Conservation (phyloP, 2,888 invertebrate species). For the Drymonia ruficornis region DNA sequence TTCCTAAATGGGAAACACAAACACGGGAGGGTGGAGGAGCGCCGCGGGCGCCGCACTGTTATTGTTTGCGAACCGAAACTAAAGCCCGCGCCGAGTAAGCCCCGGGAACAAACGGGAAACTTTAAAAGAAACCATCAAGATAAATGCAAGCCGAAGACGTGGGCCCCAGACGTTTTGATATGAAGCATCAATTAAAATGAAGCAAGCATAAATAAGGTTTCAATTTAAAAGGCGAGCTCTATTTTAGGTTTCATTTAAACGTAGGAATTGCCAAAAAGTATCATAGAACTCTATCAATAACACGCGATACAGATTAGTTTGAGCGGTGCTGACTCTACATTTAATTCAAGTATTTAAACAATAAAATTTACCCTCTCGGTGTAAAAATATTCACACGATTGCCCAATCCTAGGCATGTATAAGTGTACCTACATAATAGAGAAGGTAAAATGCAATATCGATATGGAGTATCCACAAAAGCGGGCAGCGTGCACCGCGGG, state of each 20-base stretch:
- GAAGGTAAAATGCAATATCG: conserved; percentile 46
- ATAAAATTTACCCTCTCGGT: too few relatives aligned
- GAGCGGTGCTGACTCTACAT: too few relatives aligned
- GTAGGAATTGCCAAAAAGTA: too few relatives aligned
- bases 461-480: conserved; percentile 38
- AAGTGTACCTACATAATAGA: conserved; percentile 14
- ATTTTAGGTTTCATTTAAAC: too few relatives aligned
- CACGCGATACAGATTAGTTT: not conserved
- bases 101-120: conserved; percentile 46
- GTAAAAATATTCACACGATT: too few relatives aligned
- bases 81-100: conserved; percentile 51
- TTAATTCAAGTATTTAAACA: too few relatives aligned
- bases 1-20: conserved; percentile 76
- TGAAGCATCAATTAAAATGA: conserved; percentile 25
- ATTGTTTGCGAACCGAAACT: conserved; percentile 79
- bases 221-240: not conserved
- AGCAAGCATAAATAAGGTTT: not conserved
- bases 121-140: conserved; percentile 58
- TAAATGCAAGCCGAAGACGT: conserved; percentile 30
- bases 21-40: conserved; percentile 54
- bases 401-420: too few relatives aligned
- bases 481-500: conserved; percentile 51
- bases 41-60: conserved; percentile 70
- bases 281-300: not conserved
- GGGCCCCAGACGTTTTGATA: conserved; percentile 28